Evolutionary conservation across 2,797 vertebrate species (phyloP).

Genomic region (Gymnocypris eckloni): DNA sequence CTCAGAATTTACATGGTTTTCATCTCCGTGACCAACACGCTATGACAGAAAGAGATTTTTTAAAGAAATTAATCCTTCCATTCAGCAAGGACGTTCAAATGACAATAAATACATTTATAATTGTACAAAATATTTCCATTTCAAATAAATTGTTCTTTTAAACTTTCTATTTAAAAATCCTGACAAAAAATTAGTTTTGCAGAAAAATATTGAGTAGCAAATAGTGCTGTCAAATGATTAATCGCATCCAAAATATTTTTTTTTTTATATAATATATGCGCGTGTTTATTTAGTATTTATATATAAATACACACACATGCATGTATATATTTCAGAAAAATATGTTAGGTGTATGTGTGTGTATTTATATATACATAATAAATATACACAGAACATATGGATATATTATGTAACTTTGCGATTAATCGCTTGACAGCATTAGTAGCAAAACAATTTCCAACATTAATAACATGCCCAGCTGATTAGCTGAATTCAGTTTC

Average conservation of each 20-base stretch:
- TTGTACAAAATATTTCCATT: not conserved
- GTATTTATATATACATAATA: not conserved
- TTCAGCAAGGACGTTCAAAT: not conserved
- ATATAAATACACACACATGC: not conserved
- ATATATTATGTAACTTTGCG: not conserved
- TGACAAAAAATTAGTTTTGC: not conserved
- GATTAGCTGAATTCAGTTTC: not conserved
- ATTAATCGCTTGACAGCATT: not conserved
- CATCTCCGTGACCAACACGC: slow-evolving; percentile 91
- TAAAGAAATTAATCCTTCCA: not conserved
- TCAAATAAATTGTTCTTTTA: not conserved
- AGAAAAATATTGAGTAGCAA: not conserved
- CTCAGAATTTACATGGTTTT: slow-evolving; percentile 91
- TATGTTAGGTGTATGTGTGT: not conserved
- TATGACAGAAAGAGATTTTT: slow-evolving; percentile 53
- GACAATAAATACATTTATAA: not conserved
- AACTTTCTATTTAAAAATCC: not conserved
- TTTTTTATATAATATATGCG: not conserved
- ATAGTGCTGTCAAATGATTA: not conserved
- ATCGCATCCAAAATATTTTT: not conserved
- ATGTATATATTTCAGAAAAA: not conserved
- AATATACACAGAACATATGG: not conserved
- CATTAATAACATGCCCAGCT: not conserved
- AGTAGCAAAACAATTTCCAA: not conserved
- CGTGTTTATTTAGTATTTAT: not conserved